These are phyloP conservation scores for Heterochromis multidens DNA, from an alignment of 2,113 vertebrate species.

Conservation along the genomic window DNA sequence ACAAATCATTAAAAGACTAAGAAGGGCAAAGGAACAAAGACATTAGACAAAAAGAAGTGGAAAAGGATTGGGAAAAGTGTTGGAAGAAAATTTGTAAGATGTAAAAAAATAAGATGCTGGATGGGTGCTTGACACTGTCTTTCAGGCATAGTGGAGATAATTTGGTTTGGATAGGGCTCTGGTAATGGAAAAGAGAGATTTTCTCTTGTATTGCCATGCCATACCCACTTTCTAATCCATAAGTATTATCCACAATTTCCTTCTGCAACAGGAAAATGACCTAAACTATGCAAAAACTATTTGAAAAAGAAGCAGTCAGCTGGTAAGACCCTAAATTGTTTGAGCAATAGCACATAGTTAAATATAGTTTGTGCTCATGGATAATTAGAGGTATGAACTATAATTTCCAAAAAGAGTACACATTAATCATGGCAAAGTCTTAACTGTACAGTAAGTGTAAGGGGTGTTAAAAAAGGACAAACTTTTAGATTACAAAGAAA, in stretches of 20 bases:
- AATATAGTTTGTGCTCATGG: background rate
- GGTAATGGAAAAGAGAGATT: background rate
- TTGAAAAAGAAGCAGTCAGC: background rate
- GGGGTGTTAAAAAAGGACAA: background rate
- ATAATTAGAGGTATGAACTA: background rate
- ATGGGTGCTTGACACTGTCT: background rate
- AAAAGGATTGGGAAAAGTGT: fast-evolving
- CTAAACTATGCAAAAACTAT: background rate
- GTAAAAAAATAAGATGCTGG: background rate
- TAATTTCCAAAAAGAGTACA: background rate
- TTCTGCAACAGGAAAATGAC: background rate
- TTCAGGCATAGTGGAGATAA: background rate
- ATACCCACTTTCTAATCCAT: too few relatives aligned
- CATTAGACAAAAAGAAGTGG: background rate
- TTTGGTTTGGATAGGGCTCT: background rate
- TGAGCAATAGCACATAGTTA: background rate
- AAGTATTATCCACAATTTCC: too few relatives aligned
- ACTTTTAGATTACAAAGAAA: background rate
- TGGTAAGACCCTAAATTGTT: too few relatives aligned
- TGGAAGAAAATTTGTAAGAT: background rate
- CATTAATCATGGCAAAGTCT: background rate
- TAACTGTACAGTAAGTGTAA: background rate
- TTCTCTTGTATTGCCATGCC: background rate
- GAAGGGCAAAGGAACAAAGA: background rate
- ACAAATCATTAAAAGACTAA: background rate